A percentile compares a stretch with the other conserved stretches of the same genome.
These are phyloP conservation scores for Metridium senile DNA, from an alignment of 92 coral and sea anemone species.

Conservation along the genomic window DNA sequence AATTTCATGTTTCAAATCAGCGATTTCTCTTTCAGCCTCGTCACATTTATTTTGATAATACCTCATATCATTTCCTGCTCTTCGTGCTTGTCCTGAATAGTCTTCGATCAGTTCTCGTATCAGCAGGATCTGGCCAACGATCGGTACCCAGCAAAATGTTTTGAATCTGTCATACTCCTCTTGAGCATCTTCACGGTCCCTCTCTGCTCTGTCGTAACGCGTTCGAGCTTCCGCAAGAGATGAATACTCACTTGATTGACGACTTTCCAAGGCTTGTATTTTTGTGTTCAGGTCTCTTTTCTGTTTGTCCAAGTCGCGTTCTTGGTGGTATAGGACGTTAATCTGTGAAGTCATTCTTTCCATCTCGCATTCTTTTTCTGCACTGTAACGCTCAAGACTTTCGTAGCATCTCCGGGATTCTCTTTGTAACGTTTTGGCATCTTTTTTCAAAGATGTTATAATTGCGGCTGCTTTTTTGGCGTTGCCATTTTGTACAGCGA, in stretches of 20 bases:
- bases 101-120: conserved; percentile 36
- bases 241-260: not conserved
- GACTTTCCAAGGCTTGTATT: conserved; percentile 8
- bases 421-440: conserved; percentile 31
- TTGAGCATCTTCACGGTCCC: conserved; percentile 27
- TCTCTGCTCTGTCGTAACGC: conserved; percentile 17
- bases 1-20: conserved; percentile 15
- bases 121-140: conserved; percentile 17
- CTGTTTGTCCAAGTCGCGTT: conserved; percentile 14
- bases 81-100: conserved; percentile 22
- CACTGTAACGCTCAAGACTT: conserved; percentile 18
- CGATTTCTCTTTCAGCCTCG: conserved; percentile 29
- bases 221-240: not conserved
- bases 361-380: conserved; percentile 18
- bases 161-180: conserved; percentile 8
- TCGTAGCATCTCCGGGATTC: conserved; percentile 17
- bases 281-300: conserved; percentile 7
- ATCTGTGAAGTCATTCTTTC: conserved; percentile 44
- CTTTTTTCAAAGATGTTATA: conserved; percentile 30
- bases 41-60: conserved; percentile 32
- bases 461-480: conserved; percentile 18
- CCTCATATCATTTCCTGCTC: conserved; percentile 37
- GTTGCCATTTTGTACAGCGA: conserved; percentile 46
- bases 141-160: conserved; percentile 50
- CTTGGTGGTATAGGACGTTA: conserved; percentile 34